phyloP scores from a whole-genome alignment of 2,113 vertebrate genomes.

The Plecturocebus donacophilus region DNA sequence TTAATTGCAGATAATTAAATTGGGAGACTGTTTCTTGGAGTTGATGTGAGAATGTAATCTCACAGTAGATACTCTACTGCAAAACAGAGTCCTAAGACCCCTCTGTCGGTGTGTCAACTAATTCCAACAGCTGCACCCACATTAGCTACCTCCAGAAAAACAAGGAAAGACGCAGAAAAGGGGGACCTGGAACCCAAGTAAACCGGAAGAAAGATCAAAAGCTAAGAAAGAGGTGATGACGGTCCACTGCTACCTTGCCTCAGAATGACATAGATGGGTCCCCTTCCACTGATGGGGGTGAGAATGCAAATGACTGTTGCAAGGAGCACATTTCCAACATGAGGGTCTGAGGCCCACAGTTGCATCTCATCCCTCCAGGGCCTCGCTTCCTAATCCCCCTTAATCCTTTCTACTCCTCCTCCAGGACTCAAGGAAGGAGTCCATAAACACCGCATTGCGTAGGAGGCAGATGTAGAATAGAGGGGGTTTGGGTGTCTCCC shows the following conservation, averaged over 20 bases:
- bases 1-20: background rate
- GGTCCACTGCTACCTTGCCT: background rate
- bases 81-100: background rate
- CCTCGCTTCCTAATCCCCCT: conserved; percentile 50
- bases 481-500: conserved; percentile 28
- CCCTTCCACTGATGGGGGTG: background rate
- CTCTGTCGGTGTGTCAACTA: background rate
- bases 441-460: conserved; percentile 64
- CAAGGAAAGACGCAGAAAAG: background rate
- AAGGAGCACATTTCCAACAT: background rate
- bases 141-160: background rate
- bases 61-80: background rate
- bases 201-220: background rate
- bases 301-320: background rate
- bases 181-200: background rate
- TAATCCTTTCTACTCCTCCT: conserved; percentile 53
- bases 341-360: background rate
- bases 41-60: background rate
- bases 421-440: conserved; percentile 28
- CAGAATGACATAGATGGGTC: background rate
- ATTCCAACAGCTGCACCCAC: background rate
- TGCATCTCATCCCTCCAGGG: background rate
- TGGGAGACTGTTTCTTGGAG: background rate
- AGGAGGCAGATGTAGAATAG: conserved; percentile 37
- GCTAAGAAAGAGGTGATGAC: background rate